Evolutionary conservation across 2,797 vertebrate genomes (phyloP).

Genomic region (Hippocampus kuda): DNA sequence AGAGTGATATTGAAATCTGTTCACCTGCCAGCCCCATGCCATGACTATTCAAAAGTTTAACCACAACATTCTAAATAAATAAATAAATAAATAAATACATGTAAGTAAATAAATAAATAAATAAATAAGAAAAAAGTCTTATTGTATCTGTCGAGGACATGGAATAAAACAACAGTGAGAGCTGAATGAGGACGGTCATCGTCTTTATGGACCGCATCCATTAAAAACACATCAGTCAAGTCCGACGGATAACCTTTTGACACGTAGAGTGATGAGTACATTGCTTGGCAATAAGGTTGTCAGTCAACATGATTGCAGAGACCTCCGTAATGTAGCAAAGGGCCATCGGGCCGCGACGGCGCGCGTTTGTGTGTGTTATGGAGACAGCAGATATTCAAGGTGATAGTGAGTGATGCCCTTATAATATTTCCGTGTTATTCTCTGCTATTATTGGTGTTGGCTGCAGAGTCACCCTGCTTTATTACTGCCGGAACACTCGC

Average conservation of each 20-base stretch:
- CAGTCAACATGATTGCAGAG: conserved; percentile 48
- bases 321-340: conserved; percentile 14
- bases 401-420: conserved; percentile 33
- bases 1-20: not conserved
- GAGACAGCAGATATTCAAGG: conserved; percentile 18
- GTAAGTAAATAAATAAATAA: too few species aligned
- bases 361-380: conserved; percentile 17
- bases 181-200: conserved; percentile 2
- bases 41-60: not conserved
- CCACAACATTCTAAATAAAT: not conserved
- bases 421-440: conserved; percentile 36
- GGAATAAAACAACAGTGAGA: not conserved
- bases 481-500: conserved; percentile 25
- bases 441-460: conserved; percentile 29
- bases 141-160: not conserved
- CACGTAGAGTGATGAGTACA: conserved; percentile 11
- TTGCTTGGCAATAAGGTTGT: conserved; percentile 46
- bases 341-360: conserved; percentile 9
- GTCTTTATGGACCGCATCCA: conserved; percentile 24
- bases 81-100: not conserved
- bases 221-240: conserved; percentile 38
- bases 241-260: conserved; percentile 22
- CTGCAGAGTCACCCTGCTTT: conserved; percentile 34
- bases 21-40: not conserved
- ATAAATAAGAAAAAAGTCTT: not conserved